Conservation (phyloP, 2,113 vertebrate genomes). For the Lampris incognitus region DNA sequence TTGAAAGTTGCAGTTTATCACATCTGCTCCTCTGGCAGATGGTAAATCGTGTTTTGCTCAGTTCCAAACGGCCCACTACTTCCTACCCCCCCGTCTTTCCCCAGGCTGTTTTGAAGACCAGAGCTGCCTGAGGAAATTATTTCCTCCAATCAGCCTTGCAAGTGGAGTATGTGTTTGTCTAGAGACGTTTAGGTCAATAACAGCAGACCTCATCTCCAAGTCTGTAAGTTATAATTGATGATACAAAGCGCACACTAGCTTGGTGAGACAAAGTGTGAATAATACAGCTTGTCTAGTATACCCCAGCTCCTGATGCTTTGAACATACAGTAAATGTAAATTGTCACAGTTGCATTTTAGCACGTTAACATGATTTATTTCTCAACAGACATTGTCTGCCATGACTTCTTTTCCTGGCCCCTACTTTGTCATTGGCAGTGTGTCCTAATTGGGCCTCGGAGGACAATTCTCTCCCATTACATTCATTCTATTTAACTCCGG, state of each 20-base stretch:
- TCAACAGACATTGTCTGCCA: slow-evolving; percentile 35
- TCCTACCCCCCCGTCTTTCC: slow-evolving; percentile 3
- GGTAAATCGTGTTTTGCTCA: slow-evolving; percentile 31
- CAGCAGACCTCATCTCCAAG: neutral
- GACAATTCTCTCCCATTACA: slow-evolving; percentile 49
- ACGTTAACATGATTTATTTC: slow-evolving; percentile 41
- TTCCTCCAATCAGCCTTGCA: slow-evolving; percentile 16
- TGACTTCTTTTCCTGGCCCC: slow-evolving; percentile 35
- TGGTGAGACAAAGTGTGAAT: neutral
- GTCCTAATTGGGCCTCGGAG: slow-evolving; percentile 67
- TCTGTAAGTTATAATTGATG: slow-evolving; percentile 4
- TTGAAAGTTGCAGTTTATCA: slow-evolving; percentile 26
- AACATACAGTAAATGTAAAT: neutral
- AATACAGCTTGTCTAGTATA: neutral
- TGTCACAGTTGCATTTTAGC: slow-evolving; percentile 17
- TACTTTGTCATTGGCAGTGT: slow-evolving; percentile 54
- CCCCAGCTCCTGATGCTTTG: neutral
- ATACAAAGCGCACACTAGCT: neutral
- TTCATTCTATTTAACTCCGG: slow-evolving; percentile 49
- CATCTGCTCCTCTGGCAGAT: slow-evolving; percentile 46
- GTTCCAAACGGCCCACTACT: slow-evolving; percentile 10
- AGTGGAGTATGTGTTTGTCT: neutral
- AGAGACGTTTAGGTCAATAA: slow-evolving; percentile 9
- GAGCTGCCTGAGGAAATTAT: slow-evolving; percentile 12
- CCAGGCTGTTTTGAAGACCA: slow-evolving; percentile 29